These are phyloP conservation scores for Salmo trutta DNA, from an alignment of 2,797 vertebrate genomes.

Conservation along the genomic window DNA sequence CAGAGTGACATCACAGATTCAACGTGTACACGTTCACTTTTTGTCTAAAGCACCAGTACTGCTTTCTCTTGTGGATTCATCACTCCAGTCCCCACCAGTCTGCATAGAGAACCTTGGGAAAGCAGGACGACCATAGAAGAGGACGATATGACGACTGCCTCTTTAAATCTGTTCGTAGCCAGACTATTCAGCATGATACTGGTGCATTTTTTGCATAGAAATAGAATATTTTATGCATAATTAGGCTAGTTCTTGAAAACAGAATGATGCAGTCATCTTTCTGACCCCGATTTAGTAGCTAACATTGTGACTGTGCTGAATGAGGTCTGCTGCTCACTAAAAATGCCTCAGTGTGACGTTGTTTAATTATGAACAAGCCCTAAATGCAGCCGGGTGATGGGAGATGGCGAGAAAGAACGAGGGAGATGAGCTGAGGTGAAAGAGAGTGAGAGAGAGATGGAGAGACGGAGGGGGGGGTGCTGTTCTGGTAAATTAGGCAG, in stretches of 20 bases:
- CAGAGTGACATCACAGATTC: background rate
- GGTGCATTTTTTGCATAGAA: conserved; percentile 29
- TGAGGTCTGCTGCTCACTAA: conserved; percentile 12
- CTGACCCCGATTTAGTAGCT: conserved; percentile 24
- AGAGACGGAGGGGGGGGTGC: background rate
- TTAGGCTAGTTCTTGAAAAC: background rate
- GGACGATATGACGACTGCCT: conserved; percentile 6
- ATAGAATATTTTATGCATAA: background rate
- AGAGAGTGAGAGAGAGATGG: background rate
- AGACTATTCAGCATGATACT: background rate
- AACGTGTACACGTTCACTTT: background rate
- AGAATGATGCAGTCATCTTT: background rate
- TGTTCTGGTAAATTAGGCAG: conserved; percentile 48
- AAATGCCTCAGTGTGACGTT: conserved; percentile 17
- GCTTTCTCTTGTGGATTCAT: background rate
- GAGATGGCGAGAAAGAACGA: background rate
- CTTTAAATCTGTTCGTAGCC: conserved; percentile 25
- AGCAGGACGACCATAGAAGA: background rate
- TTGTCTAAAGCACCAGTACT: background rate
- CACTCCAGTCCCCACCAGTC: background rate
- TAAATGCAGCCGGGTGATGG: conserved; percentile 18
- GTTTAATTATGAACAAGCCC: conserved; percentile 36
- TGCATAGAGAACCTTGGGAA: background rate
- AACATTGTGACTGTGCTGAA: conserved; percentile 15
- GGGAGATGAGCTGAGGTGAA: background rate